Base-by-base conservation (phyloP, 2,888 invertebrate genomes). In the Dendrolimus pini region DNA sequence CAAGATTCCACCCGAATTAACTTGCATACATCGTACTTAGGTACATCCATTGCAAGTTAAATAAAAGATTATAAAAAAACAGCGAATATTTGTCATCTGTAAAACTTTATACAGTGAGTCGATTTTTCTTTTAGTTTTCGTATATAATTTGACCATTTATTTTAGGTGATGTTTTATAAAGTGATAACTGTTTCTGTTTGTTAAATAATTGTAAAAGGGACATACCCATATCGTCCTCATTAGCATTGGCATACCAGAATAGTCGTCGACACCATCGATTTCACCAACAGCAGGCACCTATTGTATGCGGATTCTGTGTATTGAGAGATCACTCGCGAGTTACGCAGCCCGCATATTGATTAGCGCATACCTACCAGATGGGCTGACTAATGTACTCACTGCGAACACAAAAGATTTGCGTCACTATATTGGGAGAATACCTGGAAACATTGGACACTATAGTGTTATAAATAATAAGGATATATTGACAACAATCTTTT, bases 191-290 rank as follows among this genome's bases (percentile, higher is more conserved):
- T 30, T 30, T 30, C 6, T 30, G 6, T 30, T 30, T 30, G 30
- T 30, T 30, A 30, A 30, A 30, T 30, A 30, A 30, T 30, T 30
- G 30, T 30, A 30, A 30, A 30, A 30, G 30, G 30, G 30, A 30
- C 30, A 30, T 6, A 30, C 30, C 30, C 41, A 47, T 47, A 47
- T 47, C 47, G 47, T 47, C 9, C 47, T 47, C 9, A 47, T 47
- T 47, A 47, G 47, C 47, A 47, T 47, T 12, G 9, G 12, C 47
- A 47, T 47, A 47, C 47, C 47, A 47, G 47, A 12, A 47, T 47
- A 47, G 47, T 12, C 30, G 54, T 52, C 56, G 56, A 18, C 61
- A 41, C 60, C 65, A 67, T 70, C 75, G 82, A 81, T 82, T 82
- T 80, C 80, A 75, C 82, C 72, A 55, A 53, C 56, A 47, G 9